Conservation (phyloP, 2,888 invertebrate species). For the Sycophila texana region DNA sequence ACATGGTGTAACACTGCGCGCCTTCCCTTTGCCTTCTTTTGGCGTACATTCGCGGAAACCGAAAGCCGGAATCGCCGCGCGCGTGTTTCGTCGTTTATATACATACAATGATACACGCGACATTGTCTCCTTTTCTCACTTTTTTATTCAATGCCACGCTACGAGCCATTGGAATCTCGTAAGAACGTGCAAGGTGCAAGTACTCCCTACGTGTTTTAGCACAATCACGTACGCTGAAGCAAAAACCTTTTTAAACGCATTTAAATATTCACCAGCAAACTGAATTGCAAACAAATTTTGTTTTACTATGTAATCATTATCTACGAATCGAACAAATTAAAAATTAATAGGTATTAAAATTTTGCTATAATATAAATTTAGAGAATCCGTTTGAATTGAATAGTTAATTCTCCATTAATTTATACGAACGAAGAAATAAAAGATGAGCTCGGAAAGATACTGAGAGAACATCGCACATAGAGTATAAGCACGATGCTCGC, state of each 20-base stretch:
- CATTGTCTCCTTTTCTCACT: conserved; percentile 42
- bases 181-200: conserved; percentile 26
- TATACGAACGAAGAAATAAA: background rate
- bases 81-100: conserved; percentile 42
- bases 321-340: too few relatives aligned
- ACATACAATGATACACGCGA: conserved; percentile 56
- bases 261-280: background rate
- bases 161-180: conserved; percentile 41
- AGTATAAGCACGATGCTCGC: conserved; percentile 65
- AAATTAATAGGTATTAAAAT: too few relatives aligned
- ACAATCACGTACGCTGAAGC: background rate
- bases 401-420: background rate
- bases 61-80: conserved; percentile 31
- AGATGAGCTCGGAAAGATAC: conserved; percentile 33
- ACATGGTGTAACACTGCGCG: background rate
- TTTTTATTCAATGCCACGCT: conserved; percentile 33
- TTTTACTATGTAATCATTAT: too few relatives aligned
- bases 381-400: background rate
- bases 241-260: background rate
- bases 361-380: too few relatives aligned
- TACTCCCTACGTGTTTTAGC: background rate
- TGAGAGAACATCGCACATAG: conserved; percentile 47
- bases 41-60: conserved; percentile 36
- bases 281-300: too few relatives aligned
- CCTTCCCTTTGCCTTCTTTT: conserved; percentile 22